phyloP scores from a whole-genome alignment of 2,888 invertebrate genomes.

The Drosophila meridionalis region DNA sequence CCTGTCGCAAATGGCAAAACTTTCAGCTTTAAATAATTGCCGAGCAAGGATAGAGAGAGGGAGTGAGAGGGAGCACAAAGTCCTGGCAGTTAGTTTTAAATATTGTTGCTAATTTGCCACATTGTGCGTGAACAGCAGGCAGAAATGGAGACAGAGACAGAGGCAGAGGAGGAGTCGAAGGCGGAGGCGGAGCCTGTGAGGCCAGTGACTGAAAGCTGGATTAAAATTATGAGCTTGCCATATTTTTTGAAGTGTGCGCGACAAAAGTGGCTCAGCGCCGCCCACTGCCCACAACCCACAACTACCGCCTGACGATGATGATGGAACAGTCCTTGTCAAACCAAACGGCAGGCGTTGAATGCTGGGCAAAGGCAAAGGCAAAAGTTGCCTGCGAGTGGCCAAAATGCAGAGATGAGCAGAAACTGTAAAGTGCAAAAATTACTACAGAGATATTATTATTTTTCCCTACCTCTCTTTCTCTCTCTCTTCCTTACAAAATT shows the following conservation, averaged over 20 bases:
- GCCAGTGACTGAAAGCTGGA: constrained; percentile 53
- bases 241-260: constrained; percentile 71
- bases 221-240: constrained; percentile 80
- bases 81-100: constrained; percentile 73
- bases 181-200: constrained; percentile 2
- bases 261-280: constrained; percentile 22
- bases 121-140: constrained; percentile 71
- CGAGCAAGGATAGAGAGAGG: constrained; percentile 27
- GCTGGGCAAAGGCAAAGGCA: constrained; percentile 17
- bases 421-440: constrained; percentile 52
- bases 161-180: constrained; percentile 3
- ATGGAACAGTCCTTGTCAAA: constrained; percentile 29
- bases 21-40: constrained; percentile 76
- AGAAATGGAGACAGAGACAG: background rate
- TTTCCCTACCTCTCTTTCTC: background rate
- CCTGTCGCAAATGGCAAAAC: constrained; percentile 69
- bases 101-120: constrained; percentile 79
- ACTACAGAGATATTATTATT: constrained; percentile 24
- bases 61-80: background rate
- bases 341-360: constrained; percentile 4
- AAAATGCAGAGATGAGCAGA: constrained; percentile 41
- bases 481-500: constrained; percentile 36
- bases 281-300: constrained; percentile 1
- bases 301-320: constrained; percentile 45
- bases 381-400: constrained; percentile 49